Evolutionary conservation across 1,140 invertebrate species (phyloP).

Genomic region (Temnothorax curvispinosus): DNA sequence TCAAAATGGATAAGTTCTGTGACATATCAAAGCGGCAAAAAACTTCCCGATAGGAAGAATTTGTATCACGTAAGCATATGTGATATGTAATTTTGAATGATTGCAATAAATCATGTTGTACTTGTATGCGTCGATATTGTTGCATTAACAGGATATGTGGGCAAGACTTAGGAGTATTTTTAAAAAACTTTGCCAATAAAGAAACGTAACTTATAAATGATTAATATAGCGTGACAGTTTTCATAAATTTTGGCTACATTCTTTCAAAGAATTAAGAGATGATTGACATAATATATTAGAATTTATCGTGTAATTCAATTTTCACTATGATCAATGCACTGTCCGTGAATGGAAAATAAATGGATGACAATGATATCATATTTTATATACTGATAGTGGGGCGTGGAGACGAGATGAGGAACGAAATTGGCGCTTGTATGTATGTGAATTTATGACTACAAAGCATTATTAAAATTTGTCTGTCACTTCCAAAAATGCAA

Average conservation of each 20-base stretch:
- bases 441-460: slow-evolving; percentile 20
- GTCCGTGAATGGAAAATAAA: slow-evolving; percentile 75
- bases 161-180: not conserved
- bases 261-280: not conserved
- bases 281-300: not conserved
- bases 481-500: slow-evolving; percentile 24
- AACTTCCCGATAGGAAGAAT: slow-evolving; percentile 57
- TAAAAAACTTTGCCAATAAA: not conserved
- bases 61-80: not conserved
- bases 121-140: not conserved
- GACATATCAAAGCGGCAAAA: slow-evolving; percentile 62
- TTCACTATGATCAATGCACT: slow-evolving; percentile 56
- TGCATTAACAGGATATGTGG: not conserved
- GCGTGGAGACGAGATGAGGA: slow-evolving; percentile 30
- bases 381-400: slow-evolving; percentile 73
- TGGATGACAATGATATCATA: slow-evolving; percentile 82
- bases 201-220: not conserved
- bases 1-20: slow-evolving; percentile 78
- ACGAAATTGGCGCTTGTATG: slow-evolving; percentile 42
- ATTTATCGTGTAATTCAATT: slow-evolving; percentile 32
- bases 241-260: not conserved
- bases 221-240: not conserved
- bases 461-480: slow-evolving; percentile 27
- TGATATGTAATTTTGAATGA: not conserved
- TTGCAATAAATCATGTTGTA: not conserved